phyloP scores from a whole-genome alignment of 2,888 invertebrate species.

The Doris montereyensis region DNA sequence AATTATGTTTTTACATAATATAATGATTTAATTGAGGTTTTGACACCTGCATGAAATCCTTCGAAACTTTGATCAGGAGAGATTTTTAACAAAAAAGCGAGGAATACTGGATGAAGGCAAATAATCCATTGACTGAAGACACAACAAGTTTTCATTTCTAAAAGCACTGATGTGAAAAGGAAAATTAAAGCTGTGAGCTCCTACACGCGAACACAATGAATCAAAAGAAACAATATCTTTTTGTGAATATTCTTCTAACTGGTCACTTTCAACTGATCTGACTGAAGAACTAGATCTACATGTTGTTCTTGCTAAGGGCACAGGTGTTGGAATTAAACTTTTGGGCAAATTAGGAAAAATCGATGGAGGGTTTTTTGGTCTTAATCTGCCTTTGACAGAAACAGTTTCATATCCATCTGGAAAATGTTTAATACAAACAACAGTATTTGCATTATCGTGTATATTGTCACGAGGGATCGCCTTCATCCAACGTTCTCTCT shows the following conservation, averaged over 20 bases:
- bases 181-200: not conserved
- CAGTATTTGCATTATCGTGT: too few relatives aligned
- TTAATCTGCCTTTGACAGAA: too few relatives aligned
- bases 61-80: constrained; percentile 12
- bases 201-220: not conserved
- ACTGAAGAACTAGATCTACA: not conserved
- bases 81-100: not conserved
- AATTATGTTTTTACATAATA: constrained; percentile 1
- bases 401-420: too few relatives aligned
- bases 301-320: not conserved
- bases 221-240: constrained; percentile 7
- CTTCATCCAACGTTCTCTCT: too few relatives aligned
- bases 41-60: constrained; percentile 19
- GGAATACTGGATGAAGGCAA: not conserved
- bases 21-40: constrained; percentile 1
- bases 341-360: not conserved
- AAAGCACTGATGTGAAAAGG: not conserved
- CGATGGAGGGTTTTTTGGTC: constrained; percentile 3
- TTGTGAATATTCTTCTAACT: constrained; percentile 4
- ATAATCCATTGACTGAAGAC: not conserved
- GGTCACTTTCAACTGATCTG: not conserved
- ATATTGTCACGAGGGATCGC: too few relatives aligned
- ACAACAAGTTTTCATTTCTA: not conserved
- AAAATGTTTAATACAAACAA: too few relatives aligned
- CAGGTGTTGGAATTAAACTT: not conserved